Percentiles rank a stretch among this genome's conserved stretches.
Conservation (phyloP, 1,140 invertebrate genomes). For the Habropoda laboriosa region DNA sequence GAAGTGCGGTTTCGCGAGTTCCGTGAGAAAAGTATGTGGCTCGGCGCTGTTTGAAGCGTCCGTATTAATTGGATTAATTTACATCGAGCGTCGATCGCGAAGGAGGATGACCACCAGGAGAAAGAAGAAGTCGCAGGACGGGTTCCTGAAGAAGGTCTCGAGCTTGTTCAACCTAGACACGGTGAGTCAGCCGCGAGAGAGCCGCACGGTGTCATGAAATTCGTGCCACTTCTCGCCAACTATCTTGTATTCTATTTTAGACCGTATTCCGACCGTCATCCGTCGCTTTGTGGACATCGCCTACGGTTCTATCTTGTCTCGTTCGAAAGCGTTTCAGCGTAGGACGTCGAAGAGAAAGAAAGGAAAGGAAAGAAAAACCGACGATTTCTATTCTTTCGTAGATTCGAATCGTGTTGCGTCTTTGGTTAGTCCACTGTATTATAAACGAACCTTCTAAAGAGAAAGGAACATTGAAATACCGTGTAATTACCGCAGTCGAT, state of each 20-base stretch:
- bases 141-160: conserved; percentile 92
- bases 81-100: conserved; percentile 50
- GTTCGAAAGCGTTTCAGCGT: background rate
- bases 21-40: conserved; percentile 62
- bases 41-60: conserved; percentile 58
- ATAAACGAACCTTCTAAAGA: too few species aligned
- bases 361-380: background rate
- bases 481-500: too few species aligned
- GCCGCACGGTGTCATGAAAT: conserved; percentile 12
- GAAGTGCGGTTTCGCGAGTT: conserved; percentile 53
- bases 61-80: conserved; percentile 70
- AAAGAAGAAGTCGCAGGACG: conserved; percentile 87
- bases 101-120: conserved; percentile 88
- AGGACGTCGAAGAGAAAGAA: background rate
- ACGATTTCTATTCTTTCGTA: background rate
- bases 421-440: background rate
- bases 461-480: too few species aligned
- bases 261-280: background rate
- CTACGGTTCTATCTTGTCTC: background rate
- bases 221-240: conserved; percentile 9
- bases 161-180: conserved; percentile 92
- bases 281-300: background rate
- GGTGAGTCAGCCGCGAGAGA: conserved; percentile 84
- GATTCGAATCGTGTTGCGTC: background rate
- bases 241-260: conserved; percentile 8